Evolutionary conservation across 30 jellyfish, hydroid and myxozoan genomes (phyloP).

Genomic region (Pseudorhiza aurosa): DNA sequence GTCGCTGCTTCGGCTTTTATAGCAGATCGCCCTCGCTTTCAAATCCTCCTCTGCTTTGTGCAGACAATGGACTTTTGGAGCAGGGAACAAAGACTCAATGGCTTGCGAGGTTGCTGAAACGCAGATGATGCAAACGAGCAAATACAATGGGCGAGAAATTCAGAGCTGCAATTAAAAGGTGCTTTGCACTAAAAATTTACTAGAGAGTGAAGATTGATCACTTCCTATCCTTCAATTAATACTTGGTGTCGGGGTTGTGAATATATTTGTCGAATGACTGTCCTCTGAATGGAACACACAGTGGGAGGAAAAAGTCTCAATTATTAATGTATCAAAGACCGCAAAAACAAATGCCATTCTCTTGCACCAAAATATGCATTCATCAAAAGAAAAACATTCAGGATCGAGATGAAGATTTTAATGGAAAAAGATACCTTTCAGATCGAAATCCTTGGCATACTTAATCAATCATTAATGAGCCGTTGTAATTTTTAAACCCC

Average conservation of each 20-base stretch:
- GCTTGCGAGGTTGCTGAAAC: slow-evolving; percentile 22
- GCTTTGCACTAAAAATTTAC: background rate
- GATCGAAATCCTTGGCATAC: too few relatives aligned
- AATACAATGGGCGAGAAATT: background rate
- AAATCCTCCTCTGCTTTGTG: slow-evolving; percentile 7
- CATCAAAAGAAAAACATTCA: background rate
- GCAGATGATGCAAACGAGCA: background rate
- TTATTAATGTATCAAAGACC: slow-evolving; percentile 4
- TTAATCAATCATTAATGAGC: too few relatives aligned
- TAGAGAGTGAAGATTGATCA: background rate
- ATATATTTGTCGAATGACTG: background rate
- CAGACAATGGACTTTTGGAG: background rate
- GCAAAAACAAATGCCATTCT: slow-evolving; percentile 10
- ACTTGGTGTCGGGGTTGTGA: background rate
- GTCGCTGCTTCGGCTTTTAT: background rate
- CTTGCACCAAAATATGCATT: background rate
- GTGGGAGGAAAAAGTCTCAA: slow-evolving; percentile 11
- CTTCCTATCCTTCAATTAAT: background rate
- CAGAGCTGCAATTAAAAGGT: background rate
- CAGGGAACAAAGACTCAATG: background rate
- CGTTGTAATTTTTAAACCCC: too few relatives aligned
- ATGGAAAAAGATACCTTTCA: too few relatives aligned
- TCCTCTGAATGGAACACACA: background rate
- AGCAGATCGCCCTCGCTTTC: slow-evolving; percentile 39
- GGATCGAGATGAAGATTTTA: background rate